phyloP scores from a whole-genome alignment of 1,140 invertebrate genomes.

The Rhagoletis pomonella region DNA sequence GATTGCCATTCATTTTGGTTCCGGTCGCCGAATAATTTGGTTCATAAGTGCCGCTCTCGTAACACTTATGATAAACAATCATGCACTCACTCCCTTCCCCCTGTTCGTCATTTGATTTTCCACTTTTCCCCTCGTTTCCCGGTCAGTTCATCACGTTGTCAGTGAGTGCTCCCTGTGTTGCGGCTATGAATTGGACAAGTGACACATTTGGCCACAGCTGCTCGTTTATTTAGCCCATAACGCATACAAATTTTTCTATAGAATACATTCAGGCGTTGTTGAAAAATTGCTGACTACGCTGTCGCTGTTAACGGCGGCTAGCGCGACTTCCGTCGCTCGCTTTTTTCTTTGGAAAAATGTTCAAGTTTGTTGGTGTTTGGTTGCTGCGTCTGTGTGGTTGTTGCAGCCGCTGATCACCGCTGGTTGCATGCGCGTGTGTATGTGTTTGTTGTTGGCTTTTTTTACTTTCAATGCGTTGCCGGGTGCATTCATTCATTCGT shows the following conservation, averaged over 20 bases:
- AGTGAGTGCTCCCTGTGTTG: background rate
- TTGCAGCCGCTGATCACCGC: background rate
- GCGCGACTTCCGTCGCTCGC: background rate
- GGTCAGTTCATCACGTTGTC: background rate
- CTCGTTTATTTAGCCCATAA: slow-evolving; percentile 18
- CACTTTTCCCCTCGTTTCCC: background rate
- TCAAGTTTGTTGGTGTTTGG: background rate
- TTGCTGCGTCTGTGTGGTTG: background rate
- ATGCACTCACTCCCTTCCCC: background rate
- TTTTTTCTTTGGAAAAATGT: background rate
- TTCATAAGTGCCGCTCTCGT: slow-evolving; percentile 5
- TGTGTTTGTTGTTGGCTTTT: background rate
- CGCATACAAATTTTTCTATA: background rate
- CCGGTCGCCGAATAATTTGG: slow-evolving; percentile 38
- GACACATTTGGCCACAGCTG: slow-evolving; percentile 43
- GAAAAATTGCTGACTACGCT: slow-evolving; percentile 1
- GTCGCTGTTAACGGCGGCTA: background rate
- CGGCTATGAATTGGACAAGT: slow-evolving; percentile 20
- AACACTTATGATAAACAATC: background rate
- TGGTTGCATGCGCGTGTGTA: background rate
- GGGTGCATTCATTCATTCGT: too few relatives aligned
- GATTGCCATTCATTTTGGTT: slow-evolving; percentile 37
- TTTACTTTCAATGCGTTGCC: background rate
- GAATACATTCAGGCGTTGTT: slow-evolving; percentile 34
- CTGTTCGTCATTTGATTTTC: background rate